Conservation (phyloP, 92 coral and sea anemone species). For the Phenganax subtilis region DNA sequence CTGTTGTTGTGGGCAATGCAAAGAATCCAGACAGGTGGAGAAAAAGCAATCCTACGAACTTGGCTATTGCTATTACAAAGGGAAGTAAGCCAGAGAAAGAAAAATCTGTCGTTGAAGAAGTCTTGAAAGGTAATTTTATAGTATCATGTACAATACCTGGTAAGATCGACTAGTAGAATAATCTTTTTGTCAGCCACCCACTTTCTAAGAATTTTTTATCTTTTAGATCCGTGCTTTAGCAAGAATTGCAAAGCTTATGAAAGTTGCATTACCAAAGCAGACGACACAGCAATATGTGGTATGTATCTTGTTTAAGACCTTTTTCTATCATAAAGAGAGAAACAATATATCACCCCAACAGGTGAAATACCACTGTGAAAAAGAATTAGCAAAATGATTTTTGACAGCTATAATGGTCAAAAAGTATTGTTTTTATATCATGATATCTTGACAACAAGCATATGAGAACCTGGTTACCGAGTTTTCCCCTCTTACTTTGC, state of each 20-base stretch:
- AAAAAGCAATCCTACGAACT: slow-evolving; percentile 51
- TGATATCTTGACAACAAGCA: background rate
- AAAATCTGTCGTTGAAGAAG: slow-evolving; percentile 55
- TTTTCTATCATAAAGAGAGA: background rate
- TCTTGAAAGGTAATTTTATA: slow-evolving; percentile 60
- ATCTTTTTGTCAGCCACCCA: background rate
- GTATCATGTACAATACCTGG: background rate
- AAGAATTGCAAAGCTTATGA: slow-evolving; percentile 23
- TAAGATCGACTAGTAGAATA: background rate
- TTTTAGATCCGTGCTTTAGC: slow-evolving; percentile 33
- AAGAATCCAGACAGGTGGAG: slow-evolving; percentile 52
- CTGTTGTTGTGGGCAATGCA: slow-evolving; percentile 72
- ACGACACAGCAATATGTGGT: slow-evolving; percentile 33
- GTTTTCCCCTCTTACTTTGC: background rate
- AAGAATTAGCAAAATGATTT: no score
- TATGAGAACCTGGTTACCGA: background rate
- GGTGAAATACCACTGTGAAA: no score
- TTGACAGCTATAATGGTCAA: background rate
- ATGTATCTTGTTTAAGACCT: background rate
- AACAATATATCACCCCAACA: background rate
- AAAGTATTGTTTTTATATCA: no score
- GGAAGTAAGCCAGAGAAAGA: slow-evolving; percentile 52
- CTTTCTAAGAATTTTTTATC: background rate
- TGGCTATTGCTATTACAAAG: slow-evolving; percentile 40
- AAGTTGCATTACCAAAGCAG: slow-evolving; percentile 2